A percentile compares a stretch with the other conserved stretches of the same genome.
phyloP scores from a whole-genome alignment of 2,888 invertebrate species.

The Falcaria lacertinaria region DNA sequence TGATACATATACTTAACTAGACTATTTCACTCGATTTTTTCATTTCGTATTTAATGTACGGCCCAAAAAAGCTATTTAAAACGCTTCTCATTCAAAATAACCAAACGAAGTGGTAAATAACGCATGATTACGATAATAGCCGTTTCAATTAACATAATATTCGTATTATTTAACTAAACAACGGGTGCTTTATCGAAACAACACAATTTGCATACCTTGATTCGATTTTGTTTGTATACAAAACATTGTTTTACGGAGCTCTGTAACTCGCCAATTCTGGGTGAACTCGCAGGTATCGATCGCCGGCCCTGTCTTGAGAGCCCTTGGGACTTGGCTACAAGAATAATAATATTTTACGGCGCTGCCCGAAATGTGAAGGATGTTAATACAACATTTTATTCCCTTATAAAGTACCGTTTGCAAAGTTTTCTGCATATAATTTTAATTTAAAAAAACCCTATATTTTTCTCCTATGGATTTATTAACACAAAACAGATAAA shows the following conservation, averaged over 20 bases:
- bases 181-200: constrained; percentile 10
- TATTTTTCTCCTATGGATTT: no score
- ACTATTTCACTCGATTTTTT: no score
- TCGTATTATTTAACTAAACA: neutral
- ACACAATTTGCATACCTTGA: constrained; percentile 22
- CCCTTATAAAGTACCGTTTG: no score
- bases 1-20: no score
- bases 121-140: no score
- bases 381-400: no score
- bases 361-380: neutral
- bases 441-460: no score
- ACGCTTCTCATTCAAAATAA: constrained; percentile 15
- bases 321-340: neutral
- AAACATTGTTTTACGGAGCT: constrained; percentile 15
- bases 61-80: no score
- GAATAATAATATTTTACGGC: neutral
- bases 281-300: constrained; percentile 7
- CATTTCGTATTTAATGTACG: no score
- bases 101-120: no score
- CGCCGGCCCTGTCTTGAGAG: neutral
- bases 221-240: constrained; percentile 21
- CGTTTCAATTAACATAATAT: neutral
- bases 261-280: constrained; percentile 8
- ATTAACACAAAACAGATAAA: no score
- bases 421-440: no score